A percentile compares a stretch with the other conserved stretches of the same genome.
These are phyloP conservation scores for Parus major DNA, from an alignment of 2,113 vertebrate genomes.

Conservation along the genomic window DNA sequence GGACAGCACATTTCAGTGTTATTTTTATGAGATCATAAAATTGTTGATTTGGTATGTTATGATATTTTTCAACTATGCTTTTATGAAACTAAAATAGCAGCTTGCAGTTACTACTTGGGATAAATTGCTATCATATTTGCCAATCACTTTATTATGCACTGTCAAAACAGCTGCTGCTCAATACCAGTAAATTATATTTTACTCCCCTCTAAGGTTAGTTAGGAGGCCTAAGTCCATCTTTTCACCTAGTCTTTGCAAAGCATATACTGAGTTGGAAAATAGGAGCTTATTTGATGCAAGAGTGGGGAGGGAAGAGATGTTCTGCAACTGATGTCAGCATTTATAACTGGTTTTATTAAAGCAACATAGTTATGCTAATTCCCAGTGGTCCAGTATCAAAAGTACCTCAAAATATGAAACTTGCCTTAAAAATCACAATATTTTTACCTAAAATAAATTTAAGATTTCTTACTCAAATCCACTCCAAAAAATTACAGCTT, in stretches of 20 bases:
- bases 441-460: background rate
- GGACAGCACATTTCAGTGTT: background rate
- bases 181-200: constrained; percentile 18
- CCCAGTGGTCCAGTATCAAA: background rate
- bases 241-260: background rate
- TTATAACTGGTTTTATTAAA: background rate
- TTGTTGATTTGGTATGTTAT: background rate
- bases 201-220: background rate
- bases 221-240: background rate
- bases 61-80: constrained; percentile 51
- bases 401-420: background rate
- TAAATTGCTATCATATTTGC: constrained; percentile 66
- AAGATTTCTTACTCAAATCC: background rate
- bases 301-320: background rate
- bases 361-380: background rate
- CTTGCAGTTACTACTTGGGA: constrained; percentile 50
- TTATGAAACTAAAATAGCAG: constrained; percentile 64
- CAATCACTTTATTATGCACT: background rate
- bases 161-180: constrained; percentile 39
- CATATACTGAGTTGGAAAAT: background rate
- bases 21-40: constrained; percentile 57
- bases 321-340: background rate
- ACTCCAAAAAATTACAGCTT: background rate
- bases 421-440: background rate
- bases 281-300: background rate